phyloP scores from a whole-genome alignment of 2,888 invertebrate species.

The Carpatolechia fugitivella region DNA sequence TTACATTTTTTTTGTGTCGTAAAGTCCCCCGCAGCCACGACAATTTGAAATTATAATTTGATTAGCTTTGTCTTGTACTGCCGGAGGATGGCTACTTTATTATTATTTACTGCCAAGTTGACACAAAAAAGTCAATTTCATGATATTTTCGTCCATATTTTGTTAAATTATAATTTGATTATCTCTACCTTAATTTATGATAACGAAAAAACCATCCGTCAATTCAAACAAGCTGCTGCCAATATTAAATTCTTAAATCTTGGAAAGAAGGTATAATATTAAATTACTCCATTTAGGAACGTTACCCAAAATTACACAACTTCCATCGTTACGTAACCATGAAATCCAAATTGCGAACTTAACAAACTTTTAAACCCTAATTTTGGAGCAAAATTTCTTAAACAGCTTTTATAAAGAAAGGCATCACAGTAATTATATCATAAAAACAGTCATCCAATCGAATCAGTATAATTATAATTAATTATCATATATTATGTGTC shows the following conservation, averaged over 20 bases:
- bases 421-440: neutral
- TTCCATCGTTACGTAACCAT: conserved; percentile 4
- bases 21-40: conserved; percentile 35
- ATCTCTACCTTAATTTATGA: conserved; percentile 49
- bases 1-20: conserved; percentile 36
- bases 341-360: neutral
- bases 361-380: neutral
- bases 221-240: conserved; percentile 65
- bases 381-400: neutral
- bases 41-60: conserved; percentile 49
- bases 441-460: neutral
- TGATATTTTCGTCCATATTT: conserved; percentile 33
- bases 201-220: conserved; percentile 57
- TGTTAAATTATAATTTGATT: conserved; percentile 61
- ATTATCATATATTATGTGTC: too few species aligned
- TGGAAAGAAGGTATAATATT: conserved; percentile 28
- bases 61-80: conserved; percentile 45
- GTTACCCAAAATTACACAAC: conserved; percentile 8
- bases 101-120: conserved; percentile 42
- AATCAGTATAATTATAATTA: too few species aligned
- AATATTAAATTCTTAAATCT: conserved; percentile 68
- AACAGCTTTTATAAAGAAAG: neutral
- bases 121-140: conserved; percentile 31
- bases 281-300: conserved; percentile 9
- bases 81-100: conserved; percentile 36